Conservation (phyloP, 2,113 vertebrate genomes). For the Hipposideros armiger region DNA sequence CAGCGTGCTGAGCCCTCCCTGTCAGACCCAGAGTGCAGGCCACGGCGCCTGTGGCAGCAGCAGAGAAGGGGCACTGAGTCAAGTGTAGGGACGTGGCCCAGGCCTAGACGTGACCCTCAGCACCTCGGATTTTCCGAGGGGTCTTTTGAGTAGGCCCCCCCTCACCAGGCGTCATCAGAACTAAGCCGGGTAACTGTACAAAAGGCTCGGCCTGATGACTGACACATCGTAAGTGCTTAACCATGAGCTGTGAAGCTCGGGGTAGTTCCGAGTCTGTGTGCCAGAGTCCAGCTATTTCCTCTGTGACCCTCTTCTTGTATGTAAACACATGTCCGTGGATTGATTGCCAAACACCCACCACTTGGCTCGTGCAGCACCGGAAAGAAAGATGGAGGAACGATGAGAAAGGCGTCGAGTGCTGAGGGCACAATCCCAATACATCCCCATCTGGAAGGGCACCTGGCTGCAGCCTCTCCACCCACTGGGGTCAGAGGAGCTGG, state of each 20-base stretch:
- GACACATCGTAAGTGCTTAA: fast-evolving
- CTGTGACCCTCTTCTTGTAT: fast-evolving
- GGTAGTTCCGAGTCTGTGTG: neutral
- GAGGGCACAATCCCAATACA: fast-evolving
- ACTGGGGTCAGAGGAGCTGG: fast-evolving
- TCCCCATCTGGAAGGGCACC: fast-evolving
- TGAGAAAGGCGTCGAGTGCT: neutral
- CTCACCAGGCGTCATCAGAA: neutral
- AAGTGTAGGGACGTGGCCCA: fast-evolving
- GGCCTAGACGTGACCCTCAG: fast-evolving
- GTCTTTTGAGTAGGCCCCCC: neutral
- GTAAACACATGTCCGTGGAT: fast-evolving
- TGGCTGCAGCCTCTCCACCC: fast-evolving
- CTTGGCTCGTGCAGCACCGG: fast-evolving
- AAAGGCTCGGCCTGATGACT: fast-evolving
- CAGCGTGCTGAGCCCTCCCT: neutral
- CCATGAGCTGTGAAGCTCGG: fast-evolving
- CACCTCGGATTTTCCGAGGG: neutral
- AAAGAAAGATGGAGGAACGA: neutral
- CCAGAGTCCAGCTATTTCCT: fast-evolving
- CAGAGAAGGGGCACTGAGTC: fast-evolving
- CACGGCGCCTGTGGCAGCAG: fast-evolving
- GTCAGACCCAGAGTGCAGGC: neutral
- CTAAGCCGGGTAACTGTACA: fast-evolving
- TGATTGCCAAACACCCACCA: fast-evolving